These are phyloP conservation scores for Scortum barcoo DNA, from an alignment of 2,113 vertebrate genomes.

Conservation along the genomic window DNA sequence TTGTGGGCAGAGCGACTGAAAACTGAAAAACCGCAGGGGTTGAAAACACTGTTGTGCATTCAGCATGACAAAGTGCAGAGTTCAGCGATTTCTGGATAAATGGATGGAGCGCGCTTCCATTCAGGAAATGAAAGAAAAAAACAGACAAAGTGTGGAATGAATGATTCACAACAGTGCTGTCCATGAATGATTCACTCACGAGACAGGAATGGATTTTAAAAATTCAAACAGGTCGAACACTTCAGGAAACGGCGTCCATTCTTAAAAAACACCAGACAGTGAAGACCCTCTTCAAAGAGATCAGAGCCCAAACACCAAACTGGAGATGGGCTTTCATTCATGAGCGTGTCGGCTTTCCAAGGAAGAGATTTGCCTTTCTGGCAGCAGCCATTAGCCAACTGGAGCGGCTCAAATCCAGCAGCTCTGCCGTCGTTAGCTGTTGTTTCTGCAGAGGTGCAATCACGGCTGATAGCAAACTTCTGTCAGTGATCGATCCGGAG, in stretches of 20 bases:
- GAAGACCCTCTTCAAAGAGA: constrained; percentile 23
- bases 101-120: constrained; percentile 44
- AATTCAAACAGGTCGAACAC: constrained; percentile 41
- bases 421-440: neutral
- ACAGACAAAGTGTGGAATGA: constrained; percentile 48
- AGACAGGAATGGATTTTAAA: constrained; percentile 36
- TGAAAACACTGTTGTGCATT: constrained; percentile 49
- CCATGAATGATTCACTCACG: constrained; percentile 74
- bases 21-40: constrained; percentile 41
- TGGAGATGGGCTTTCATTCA: constrained; percentile 64
- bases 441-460: neutral
- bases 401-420: constrained; percentile 59
- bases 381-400: constrained; percentile 62
- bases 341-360: constrained; percentile 23
- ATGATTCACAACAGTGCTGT: constrained; percentile 56
- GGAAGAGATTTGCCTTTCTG: constrained; percentile 18
- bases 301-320: constrained; percentile 28
- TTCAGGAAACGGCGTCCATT: constrained; percentile 56
- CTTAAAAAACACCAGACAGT: constrained; percentile 51
- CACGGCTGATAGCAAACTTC: neutral
- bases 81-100: constrained; percentile 46
- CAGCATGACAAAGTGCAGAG: constrained; percentile 54
- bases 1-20: constrained; percentile 22
- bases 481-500: neutral
- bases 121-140: constrained; percentile 53